Evolutionary conservation across 2,888 invertebrate genomes (phyloP).

Genomic region (Meteorus cinctellus): DNA sequence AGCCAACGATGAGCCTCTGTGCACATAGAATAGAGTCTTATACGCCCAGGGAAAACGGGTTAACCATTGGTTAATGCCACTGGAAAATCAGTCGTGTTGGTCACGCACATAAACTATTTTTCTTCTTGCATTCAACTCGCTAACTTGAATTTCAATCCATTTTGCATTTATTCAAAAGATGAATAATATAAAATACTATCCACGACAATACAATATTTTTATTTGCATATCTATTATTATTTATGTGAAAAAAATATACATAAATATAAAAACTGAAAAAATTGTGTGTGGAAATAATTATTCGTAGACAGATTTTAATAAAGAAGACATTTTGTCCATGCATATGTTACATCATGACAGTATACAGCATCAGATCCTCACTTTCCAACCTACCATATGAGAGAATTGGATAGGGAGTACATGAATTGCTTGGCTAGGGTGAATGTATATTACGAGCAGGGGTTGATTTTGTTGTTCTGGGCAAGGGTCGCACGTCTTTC

Average conservation of each 20-base stretch:
- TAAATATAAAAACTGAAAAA: background rate
- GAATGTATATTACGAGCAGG: constrained; percentile 7
- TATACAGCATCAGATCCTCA: too few relatives aligned
- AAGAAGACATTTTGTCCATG: constrained; percentile 38
- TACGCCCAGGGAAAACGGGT: constrained; percentile 4
- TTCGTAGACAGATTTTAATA: background rate
- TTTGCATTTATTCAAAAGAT: background rate
- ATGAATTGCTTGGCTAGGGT: constrained; percentile 15
- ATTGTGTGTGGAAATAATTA: background rate
- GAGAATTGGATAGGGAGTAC: constrained; percentile 31
- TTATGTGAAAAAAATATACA: too few relatives aligned
- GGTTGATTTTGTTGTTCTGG: constrained; percentile 36
- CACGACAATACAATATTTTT: too few relatives aligned
- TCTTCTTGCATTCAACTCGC: background rate
- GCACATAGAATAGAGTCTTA: background rate
- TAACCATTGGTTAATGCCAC: constrained; percentile 9
- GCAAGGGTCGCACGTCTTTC: constrained; percentile 19
- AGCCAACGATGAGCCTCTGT: constrained; percentile 29
- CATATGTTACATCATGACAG: constrained; percentile 8
- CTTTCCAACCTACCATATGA: background rate
- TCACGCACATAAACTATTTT: constrained; percentile 5
- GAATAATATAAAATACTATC: too few relatives aligned
- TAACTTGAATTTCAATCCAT: background rate
- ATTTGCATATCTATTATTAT: too few relatives aligned
- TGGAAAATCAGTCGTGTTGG: constrained; percentile 16